These are phyloP conservation scores for Melipona bicolor DNA, from an alignment of 2,888 invertebrate species.

Conservation along the genomic window DNA sequence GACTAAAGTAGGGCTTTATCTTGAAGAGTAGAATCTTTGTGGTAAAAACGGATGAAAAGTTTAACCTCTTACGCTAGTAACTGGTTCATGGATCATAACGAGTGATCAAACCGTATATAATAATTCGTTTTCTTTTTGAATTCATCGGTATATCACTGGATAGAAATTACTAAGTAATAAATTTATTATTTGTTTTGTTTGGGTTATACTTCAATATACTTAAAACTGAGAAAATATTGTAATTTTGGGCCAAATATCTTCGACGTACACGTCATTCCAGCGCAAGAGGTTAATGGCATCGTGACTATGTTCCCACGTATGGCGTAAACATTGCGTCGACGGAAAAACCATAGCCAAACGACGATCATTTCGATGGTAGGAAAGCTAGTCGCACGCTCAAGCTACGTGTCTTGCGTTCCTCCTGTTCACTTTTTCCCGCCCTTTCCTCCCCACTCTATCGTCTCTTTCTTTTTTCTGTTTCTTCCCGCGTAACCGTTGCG, in stretches of 20 bases:
- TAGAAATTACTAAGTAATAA: no score
- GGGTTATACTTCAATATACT: no score
- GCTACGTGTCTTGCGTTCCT: conserved; percentile 4
- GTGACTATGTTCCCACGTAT: conserved; percentile 59
- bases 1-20: not conserved
- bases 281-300: not conserved
- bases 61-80: no score
- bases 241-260: no score
- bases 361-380: conserved; percentile 48
- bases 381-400: conserved; percentile 36
- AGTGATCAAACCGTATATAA: no score
- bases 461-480: conserved; percentile 32
- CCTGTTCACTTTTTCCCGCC: conserved; percentile 9
- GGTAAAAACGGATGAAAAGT: conserved; percentile 30
- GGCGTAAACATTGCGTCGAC: conserved; percentile 56
- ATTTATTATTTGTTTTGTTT: no score
- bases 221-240: no score
- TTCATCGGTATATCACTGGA: no score
- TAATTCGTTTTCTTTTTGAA: no score
- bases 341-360: conserved; percentile 49
- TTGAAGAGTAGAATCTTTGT: conserved; percentile 12
- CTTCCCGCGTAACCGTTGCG: conserved; percentile 67
- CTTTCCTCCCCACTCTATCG: not conserved
- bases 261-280: no score
- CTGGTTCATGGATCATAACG: no score